Percentiles rank a stretch among this genome's conserved stretches.
phyloP scores from a whole-genome alignment of 2,888 invertebrate species.

The Cataglyphis albicans region DNA sequence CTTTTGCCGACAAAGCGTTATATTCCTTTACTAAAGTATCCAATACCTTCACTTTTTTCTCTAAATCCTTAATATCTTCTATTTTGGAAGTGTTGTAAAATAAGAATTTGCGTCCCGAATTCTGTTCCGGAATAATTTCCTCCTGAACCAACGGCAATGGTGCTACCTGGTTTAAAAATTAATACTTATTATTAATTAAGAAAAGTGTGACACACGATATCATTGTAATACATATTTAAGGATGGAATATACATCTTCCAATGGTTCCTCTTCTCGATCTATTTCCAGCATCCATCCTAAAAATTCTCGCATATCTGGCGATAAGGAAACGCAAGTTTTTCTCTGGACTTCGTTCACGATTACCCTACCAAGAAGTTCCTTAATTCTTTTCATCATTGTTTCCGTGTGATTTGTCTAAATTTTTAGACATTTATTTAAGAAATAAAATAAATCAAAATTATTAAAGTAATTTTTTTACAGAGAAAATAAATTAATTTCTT shows the following conservation, averaged over 20 bases:
- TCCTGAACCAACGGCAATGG: slow-evolving; percentile 59
- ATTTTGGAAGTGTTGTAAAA: slow-evolving; percentile 50
- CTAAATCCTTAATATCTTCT: slow-evolving; percentile 69
- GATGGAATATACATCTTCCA: slow-evolving; percentile 53
- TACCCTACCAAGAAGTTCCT: slow-evolving; percentile 75
- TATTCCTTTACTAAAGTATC: slow-evolving; percentile 78
- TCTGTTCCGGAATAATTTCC: slow-evolving; percentile 25
- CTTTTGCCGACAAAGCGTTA: slow-evolving; percentile 71
- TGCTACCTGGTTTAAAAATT: slow-evolving; percentile 63
- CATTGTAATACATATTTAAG: background rate
- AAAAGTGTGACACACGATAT: background rate
- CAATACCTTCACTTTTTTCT: slow-evolving; percentile 74
- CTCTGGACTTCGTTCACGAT: slow-evolving; percentile 77
- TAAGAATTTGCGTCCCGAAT: slow-evolving; percentile 67
- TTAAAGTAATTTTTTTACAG: background rate
- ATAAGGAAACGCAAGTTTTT: slow-evolving; percentile 76
- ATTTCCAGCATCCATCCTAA: slow-evolving; percentile 77
- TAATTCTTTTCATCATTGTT: slow-evolving; percentile 73
- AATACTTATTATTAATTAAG: background rate
- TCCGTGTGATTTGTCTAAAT: slow-evolving; percentile 76
- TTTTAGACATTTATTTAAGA: background rate
- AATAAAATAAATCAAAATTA: background rate
- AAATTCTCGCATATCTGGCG: slow-evolving; percentile 76
- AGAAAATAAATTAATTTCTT: background rate
- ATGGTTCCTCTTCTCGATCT: background rate